These are phyloP conservation scores for Paracentrotus lividus DNA, from an alignment of 53 echinoderm and acorn worm species.

Conservation along the genomic window DNA sequence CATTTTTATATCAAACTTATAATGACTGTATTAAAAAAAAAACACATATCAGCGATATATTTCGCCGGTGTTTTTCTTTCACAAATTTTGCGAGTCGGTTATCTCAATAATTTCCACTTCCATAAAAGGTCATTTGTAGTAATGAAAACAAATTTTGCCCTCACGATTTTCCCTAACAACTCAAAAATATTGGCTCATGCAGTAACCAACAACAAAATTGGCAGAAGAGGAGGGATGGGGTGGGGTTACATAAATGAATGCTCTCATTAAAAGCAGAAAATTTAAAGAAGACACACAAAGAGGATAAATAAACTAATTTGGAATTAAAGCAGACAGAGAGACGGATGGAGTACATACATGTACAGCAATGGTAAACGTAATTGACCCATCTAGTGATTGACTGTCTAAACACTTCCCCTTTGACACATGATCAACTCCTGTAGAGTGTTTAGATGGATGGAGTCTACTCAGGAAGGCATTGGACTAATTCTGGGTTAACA, in stretches of 20 bases:
- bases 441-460: slow-evolving; percentile 40
- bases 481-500: slow-evolving; percentile 44
- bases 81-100: no score
- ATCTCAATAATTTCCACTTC: no score
- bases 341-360: neutral
- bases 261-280: neutral
- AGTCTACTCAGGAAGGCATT: neutral
- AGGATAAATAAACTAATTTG: neutral
- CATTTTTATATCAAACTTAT: no score
- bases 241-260: neutral
- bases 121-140: no score
- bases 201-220: neutral
- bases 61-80: no score
- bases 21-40: no score
- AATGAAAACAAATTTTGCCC: no score
- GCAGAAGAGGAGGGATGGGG: neutral
- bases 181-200: no score
- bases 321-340: neutral
- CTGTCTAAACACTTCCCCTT: slow-evolving; percentile 45
- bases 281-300: neutral
- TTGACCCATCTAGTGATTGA: slow-evolving; percentile 6
- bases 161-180: no score
- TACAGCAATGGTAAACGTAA: neutral
- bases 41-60: no score
- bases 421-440: slow-evolving; percentile 10